Conservation (phyloP, 2,113 vertebrate species). For the Menura novaehollandiae region DNA sequence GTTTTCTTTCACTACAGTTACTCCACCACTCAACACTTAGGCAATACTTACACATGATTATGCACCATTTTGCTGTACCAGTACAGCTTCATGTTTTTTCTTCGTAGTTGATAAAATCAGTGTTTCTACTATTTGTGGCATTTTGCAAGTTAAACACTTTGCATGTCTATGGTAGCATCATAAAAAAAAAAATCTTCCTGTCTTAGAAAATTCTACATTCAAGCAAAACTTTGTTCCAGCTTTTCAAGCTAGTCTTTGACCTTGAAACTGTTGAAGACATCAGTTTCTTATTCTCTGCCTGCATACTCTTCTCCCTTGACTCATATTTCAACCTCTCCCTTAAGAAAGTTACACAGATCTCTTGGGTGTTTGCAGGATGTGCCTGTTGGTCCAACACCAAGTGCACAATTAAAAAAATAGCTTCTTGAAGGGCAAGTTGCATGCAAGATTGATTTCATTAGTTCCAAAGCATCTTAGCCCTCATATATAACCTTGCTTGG, state of each 20-base stretch:
- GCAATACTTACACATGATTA: neutral
- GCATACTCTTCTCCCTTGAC: neutral
- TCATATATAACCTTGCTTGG: neutral
- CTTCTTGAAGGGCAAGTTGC: neutral
- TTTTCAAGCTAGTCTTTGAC: neutral
- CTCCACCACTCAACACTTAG: neutral
- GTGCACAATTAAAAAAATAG: neutral
- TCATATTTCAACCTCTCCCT: neutral
- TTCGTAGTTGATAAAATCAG: neutral
- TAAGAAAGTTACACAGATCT: neutral
- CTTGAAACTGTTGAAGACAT: neutral
- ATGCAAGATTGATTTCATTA: neutral
- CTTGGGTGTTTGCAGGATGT: neutral
- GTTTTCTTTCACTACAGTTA: neutral
- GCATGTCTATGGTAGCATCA: neutral
- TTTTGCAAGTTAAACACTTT: neutral
- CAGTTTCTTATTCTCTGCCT: neutral
- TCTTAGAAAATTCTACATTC: neutral
- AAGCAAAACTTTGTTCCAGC: neutral
- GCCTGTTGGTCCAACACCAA: neutral
- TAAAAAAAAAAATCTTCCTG: neutral
- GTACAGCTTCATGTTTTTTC: neutral
- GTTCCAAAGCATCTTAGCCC: neutral
- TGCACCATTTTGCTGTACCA: neutral
- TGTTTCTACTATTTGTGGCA: neutral